A percentile compares a stretch with the other conserved stretches of the same genome.
Evolutionary conservation across 2,888 invertebrate species (phyloP).

Genomic region (Leucoptera coffeella): DNA sequence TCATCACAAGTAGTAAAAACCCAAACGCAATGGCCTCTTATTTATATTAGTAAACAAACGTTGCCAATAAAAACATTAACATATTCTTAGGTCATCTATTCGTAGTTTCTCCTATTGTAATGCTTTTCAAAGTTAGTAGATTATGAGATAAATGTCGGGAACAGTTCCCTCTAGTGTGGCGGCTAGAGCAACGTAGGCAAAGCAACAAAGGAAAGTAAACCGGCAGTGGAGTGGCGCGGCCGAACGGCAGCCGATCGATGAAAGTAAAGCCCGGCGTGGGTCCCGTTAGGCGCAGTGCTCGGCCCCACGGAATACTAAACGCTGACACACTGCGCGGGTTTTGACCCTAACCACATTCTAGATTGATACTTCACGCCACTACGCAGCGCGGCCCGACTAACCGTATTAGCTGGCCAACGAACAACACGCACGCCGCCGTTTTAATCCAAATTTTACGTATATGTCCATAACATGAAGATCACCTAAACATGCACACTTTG

Average conservation of each 20-base stretch:
- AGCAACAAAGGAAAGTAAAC: constrained; percentile 52
- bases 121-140: no score
- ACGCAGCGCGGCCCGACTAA: background rate
- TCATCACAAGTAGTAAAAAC: no score
- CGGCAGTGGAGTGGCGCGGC: constrained; percentile 33
- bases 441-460: background rate
- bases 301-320: constrained; percentile 48
- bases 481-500: no score
- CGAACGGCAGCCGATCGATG: constrained; percentile 51
- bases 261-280: constrained; percentile 45
- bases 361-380: constrained; percentile 26
- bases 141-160: no score
- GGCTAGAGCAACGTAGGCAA: constrained; percentile 17
- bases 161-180: no score
- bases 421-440: background rate
- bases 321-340: constrained; percentile 52
- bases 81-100: no score
- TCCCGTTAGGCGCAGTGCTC: constrained; percentile 35
- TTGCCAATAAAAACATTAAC: no score
- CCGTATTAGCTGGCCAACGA: constrained; percentile 1
- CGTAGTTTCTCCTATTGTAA: no score
- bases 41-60: no score
- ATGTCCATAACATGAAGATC: no score
- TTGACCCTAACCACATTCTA: constrained; percentile 51
- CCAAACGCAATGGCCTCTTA: no score